These are phyloP conservation scores for Kryptolebias marmoratus DNA, from an alignment of 2,113 vertebrate genomes.

Conservation along the genomic window DNA sequence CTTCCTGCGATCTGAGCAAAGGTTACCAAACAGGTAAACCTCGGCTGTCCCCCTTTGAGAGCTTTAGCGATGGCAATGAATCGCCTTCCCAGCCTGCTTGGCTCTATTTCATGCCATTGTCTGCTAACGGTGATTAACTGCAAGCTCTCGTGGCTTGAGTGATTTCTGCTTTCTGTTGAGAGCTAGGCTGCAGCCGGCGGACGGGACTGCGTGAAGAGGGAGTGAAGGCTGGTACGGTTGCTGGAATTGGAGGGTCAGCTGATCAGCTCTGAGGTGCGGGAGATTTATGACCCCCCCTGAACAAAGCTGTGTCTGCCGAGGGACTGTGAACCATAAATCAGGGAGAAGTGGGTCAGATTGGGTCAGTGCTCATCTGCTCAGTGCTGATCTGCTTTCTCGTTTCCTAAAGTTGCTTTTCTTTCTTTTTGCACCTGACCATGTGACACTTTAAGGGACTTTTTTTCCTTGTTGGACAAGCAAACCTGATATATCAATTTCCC, in stretches of 20 bases:
- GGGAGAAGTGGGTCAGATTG: constrained; percentile 77
- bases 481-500: constrained; percentile 2
- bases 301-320: constrained; percentile 75
- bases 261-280: constrained; percentile 64
- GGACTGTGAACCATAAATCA: constrained; percentile 77
- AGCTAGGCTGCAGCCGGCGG: constrained; percentile 32
- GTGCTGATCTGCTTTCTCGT: constrained; percentile 49
- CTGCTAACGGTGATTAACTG: constrained; percentile 64
- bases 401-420: constrained; percentile 34
- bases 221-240: constrained; percentile 15
- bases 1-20: background rate
- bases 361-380: constrained; percentile 73
- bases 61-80: constrained; percentile 31
- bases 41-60: constrained; percentile 30
- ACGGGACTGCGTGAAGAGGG: constrained; percentile 17
- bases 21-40: constrained; percentile 42
- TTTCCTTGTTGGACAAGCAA: background rate
- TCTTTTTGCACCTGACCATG: constrained; percentile 17
- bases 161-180: constrained; percentile 57
- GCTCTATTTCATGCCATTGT: constrained; percentile 56
- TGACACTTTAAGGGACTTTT: constrained; percentile 35
- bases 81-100: constrained; percentile 31
- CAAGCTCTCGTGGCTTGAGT: constrained; percentile 30
- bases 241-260: constrained; percentile 65
- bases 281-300: constrained; percentile 82